Base-by-base conservation (phyloP, 2,113 vertebrate genomes). In the Bubo bubo region DNA sequence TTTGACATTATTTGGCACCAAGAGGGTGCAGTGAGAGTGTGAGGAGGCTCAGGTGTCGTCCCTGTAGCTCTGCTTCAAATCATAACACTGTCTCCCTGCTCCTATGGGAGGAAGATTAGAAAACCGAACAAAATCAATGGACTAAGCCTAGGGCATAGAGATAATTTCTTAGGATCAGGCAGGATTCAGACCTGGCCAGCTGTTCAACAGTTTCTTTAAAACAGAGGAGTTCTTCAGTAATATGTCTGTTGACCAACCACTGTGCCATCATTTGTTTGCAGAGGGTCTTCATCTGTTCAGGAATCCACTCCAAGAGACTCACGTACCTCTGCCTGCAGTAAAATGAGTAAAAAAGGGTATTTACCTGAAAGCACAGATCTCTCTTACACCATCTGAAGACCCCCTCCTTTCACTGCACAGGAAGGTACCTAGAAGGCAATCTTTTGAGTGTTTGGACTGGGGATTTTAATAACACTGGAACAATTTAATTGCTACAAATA, bases 191-290 rank as follows among this genome's bases (percentile, higher is more conserved):
- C 99, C 79, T 97, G 88, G 98, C 98, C 79, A 99, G 95, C 71
- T 98, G 97, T 76, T 98, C 98, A 79, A 99, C 97, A 72, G 98
- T 98, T 50, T 95, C 97, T 95, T 98, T 99, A 95, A 99, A 99
- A 96, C 84, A 93, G 76, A 98, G 94, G 64, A 99, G 96, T 84
- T 99, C 98, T 90, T 99, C 98, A 14, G 97, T 98, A 86, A 99
- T 98, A 32, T 97, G 98, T 30, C 98, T 98, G 96, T 99, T 98
- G 85, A 99, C 94, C 63, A 98, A 58, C 50, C 80, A 96, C 97
- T 99, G 98, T 12, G 98, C 98, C 93, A 99, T 97, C 43, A 98
- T 94, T 86, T 99, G 98, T 22, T 98, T 98, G 92, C 99, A 99
- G 67, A 99, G 98, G 24, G 98, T 97, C 82, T 98, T 98, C 92